Base-by-base conservation (phyloP, 2,888 invertebrate genomes). In the Himalopsyche tibetana region DNA sequence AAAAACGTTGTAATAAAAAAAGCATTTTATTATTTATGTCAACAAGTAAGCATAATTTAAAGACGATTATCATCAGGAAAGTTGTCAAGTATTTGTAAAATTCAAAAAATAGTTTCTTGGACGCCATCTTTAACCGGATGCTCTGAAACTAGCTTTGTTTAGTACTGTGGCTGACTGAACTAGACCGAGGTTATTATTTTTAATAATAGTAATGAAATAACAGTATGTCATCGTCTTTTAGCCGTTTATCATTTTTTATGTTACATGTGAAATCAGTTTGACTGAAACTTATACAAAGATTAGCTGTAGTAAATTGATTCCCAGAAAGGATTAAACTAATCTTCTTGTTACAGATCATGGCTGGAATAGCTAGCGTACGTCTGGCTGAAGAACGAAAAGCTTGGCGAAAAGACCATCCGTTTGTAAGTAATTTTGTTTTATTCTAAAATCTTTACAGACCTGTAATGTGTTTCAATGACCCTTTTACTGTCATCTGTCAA, bases 351-450 rank as follows among this genome's bases (percentile, higher is more conserved):
- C 63, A 63, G 63, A 63, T 63, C 63, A 99, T 99, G 99, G 98
- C 99, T 90, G 99, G 99, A 89, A 99, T 99, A 90, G 99, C 99
- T 86, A 96, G 98, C 90, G 97, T 98, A 90, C 96, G 99, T 91
- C 95, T 99, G 90, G 96, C 98, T 45, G 99, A 99, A 93, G 99
- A 99, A 93, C 94, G 99, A 90, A 99, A 99, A 94, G 98, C 98
- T 89, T 99, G 99, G 99, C 95, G 99, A 89, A 99, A 98, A 93
- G 99, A 99, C 92, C 99, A 99, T 93, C 99, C 99, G 87, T 99
- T 99, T 93, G 98, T 96, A 93, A 95, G 96, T 95, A 51, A 85
- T 83, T 11, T 63, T 19, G 11, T 63, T 63, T 5, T 5, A 63
- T 5, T 3, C 19, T 51, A 51, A 15, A 51, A 3, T 15, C 51